Evolutionary conservation across 2,888 invertebrate species (phyloP).

Genomic region (Eumacrocentrus americanus): DNA sequence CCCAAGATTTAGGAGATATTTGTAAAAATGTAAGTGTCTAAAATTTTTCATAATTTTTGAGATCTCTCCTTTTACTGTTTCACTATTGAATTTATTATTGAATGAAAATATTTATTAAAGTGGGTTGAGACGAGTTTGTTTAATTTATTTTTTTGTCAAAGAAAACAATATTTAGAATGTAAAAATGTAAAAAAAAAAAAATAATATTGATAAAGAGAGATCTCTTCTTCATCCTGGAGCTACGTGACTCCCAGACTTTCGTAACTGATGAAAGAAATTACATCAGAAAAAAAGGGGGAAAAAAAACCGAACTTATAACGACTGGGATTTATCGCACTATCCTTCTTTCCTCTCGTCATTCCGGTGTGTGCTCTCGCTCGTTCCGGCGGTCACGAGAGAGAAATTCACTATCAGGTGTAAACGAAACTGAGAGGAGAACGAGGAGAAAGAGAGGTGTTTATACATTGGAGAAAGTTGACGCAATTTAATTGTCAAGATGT

Average conservation of each 20-base stretch:
- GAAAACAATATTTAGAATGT: neutral
- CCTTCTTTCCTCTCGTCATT: constrained; percentile 4
- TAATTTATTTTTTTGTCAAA: too few species aligned
- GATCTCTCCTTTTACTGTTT: too few species aligned
- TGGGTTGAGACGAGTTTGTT: too few species aligned
- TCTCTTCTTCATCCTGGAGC: constrained; percentile 8
- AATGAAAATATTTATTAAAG: neutral
- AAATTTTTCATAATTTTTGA: too few species aligned
- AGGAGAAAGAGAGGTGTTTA: constrained; percentile 15
- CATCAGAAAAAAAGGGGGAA: constrained; percentile 39
- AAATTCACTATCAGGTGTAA: constrained; percentile 28
- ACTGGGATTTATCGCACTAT: constrained; percentile 23
- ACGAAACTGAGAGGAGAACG: neutral
- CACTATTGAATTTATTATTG: too few species aligned
- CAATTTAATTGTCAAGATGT: constrained; percentile 27
- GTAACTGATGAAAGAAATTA: constrained; percentile 46
- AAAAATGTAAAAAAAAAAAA: neutral
- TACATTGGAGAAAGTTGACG: constrained; percentile 28
- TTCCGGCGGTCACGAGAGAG: constrained; percentile 24
- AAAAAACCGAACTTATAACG: constrained; percentile 7
- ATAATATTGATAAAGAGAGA: constrained; percentile 1
- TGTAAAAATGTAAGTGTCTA: too few species aligned
- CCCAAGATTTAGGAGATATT: too few species aligned
- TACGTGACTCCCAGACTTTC: constrained; percentile 37
- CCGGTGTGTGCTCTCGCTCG: neutral